phyloP scores from a whole-genome alignment of 2,888 invertebrate genomes.

The Rhopalosiphum nymphaeae region DNA sequence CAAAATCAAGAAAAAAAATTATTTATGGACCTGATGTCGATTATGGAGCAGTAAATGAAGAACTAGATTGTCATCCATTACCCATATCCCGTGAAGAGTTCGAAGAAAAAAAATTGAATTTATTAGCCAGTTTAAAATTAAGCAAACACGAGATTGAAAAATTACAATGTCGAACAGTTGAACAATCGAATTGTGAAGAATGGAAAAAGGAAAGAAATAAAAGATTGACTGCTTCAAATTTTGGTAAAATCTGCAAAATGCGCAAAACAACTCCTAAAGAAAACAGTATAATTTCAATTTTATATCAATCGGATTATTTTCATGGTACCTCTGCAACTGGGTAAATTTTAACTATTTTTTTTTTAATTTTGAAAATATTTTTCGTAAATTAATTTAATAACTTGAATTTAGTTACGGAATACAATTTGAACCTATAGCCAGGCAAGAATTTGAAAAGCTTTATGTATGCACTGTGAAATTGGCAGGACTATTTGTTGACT shows the following conservation, averaged over 20 bases:
- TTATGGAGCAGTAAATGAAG: too few relatives aligned
- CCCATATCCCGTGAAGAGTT: too few relatives aligned
- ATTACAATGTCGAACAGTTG: slow-evolving; percentile 1
- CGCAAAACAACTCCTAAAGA: not conserved
- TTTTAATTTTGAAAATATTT: too few relatives aligned
- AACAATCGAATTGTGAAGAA: not conserved
- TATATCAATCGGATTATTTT: not conserved
- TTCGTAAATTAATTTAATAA: not conserved
- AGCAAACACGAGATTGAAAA: too few relatives aligned
- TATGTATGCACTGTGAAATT: not conserved
- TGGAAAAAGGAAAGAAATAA: not conserved
- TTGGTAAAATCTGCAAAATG: not conserved
- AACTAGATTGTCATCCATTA: too few relatives aligned
- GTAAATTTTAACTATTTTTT: not conserved
- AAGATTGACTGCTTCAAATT: slow-evolving; percentile 7
- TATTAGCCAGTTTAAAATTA: too few relatives aligned
- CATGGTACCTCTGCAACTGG: not conserved
- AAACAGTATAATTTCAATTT: not conserved
- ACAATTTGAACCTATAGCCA: slow-evolving; percentile 5
- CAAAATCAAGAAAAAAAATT: not conserved
- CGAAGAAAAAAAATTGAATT: too few relatives aligned
- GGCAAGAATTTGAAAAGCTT: not conserved
- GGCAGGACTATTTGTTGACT: not conserved
- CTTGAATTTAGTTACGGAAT: not conserved
- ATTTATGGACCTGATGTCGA: too few relatives aligned